phyloP scores from a whole-genome alignment of 2,888 invertebrate genomes.

The Drymonia ruficornis region DNA sequence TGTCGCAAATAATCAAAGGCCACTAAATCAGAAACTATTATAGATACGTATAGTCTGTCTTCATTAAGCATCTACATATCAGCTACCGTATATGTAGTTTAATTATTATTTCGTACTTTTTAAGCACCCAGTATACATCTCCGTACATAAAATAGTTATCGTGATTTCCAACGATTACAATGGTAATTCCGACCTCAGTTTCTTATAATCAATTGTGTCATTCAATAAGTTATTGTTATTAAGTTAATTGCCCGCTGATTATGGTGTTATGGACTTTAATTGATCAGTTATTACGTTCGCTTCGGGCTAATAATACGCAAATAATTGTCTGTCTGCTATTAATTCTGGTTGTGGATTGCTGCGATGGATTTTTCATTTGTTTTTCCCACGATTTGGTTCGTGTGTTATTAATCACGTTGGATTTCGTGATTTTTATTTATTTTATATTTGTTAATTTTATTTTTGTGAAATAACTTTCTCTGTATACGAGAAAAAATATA shows the following conservation, averaged over 20 bases:
- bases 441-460: too few species aligned
- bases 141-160: conserved; percentile 26
- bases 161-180: conserved; percentile 61
- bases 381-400: conserved; percentile 3
- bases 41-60: too few species aligned
- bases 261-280: conserved; percentile 72
- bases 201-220: conserved; percentile 72
- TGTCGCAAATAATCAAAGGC: too few species aligned
- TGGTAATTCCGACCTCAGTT: conserved; percentile 64
- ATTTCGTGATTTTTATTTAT: too few species aligned
- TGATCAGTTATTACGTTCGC: conserved; percentile 52
- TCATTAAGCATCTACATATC: too few species aligned
- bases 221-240: conserved; percentile 76
- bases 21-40: too few species aligned
- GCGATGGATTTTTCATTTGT: not conserved
- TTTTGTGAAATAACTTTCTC: too few species aligned
- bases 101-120: too few species aligned
- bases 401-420: not conserved
- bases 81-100: too few species aligned
- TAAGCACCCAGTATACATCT: not conserved
- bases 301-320: conserved; percentile 29
- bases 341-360: not conserved
- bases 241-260: conserved; percentile 70
- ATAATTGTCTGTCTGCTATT: conserved; percentile 27
- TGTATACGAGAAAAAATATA: too few species aligned